Evolutionary conservation across 2,113 vertebrate species (phyloP).

Genomic region (Ailurus styani): DNA sequence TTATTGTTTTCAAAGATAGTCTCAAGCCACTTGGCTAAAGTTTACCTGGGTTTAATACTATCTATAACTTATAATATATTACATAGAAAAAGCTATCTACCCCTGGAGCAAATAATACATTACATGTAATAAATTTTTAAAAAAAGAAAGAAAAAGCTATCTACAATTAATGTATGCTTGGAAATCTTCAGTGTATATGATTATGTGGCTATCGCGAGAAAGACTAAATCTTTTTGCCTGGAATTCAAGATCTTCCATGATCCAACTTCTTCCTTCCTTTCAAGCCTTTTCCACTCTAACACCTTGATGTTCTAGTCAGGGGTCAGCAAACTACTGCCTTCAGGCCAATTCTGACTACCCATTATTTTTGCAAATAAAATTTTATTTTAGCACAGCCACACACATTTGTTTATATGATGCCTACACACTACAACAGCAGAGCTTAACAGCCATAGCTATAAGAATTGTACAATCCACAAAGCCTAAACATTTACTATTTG

Average conservation of each 20-base stretch:
- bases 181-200: not conserved
- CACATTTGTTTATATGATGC: not conserved
- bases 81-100: not conserved
- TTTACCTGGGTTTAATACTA: not conserved
- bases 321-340: not conserved
- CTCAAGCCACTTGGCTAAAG: not conserved
- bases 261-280: not conserved
- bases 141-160: slow-evolving; percentile 7
- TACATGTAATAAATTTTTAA: too few relatives aligned
- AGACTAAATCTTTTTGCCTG: not conserved
- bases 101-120: too few relatives aligned
- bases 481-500: not conserved
- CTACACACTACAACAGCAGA: not conserved
- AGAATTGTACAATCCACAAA: not conserved
- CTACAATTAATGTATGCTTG: not conserved
- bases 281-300: not conserved
- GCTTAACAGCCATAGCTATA: not conserved
- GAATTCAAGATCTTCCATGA: not conserved
- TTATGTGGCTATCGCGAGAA: not conserved
- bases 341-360: not conserved
- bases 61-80: not conserved
- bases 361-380: not conserved
- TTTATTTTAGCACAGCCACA: not conserved
- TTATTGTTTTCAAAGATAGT: not conserved
- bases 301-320: not conserved